Base-by-base conservation (phyloP, 2,797 vertebrate genomes). In the Lepidocolaptes lacrymiger region DNA sequence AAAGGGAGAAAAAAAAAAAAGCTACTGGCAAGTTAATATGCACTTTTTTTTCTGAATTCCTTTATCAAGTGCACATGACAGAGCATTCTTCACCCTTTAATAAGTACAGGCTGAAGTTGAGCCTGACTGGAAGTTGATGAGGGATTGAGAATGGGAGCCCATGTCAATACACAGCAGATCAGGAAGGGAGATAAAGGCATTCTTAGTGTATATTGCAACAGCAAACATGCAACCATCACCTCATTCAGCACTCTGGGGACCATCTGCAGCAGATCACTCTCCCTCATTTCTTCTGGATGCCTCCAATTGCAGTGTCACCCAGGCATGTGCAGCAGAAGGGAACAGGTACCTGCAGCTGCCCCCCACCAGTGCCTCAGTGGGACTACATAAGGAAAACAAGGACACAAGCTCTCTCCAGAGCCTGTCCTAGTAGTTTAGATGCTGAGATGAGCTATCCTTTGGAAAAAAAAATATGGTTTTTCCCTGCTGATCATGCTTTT, bases 61-160 rank as follows among this genome's bases (percentile, higher is more conserved):
- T 26, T 78, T 73, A 86, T 90, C 85, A 85, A 22, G 21, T 34
- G 26, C 24, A 2, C 24, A 41, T 11, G n/a, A 71, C 44, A 92
- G 73, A 72, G 36, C 26, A 75, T 85, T 95, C 94, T 56, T 79
- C 93, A 94, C 55, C 62, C 36, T 90, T 91, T 85, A 91, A 73
- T 91, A 95, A 92, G 39, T 1, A 39, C 0, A 48, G 39, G 41
- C 14, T 4, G 2, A 79, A 84, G 62, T 30, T 2, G 0, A 73
- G 76, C 34, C 63, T 8, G 6, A 56, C 59, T 73, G 6, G 0
- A 59, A 55, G 71, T 0, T 59, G 74, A 73, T 36, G 91, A 91
- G 0, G 6, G 88, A 88, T 32, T 68, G 51, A 85, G 32, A 23
- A 39, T 2, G 30, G 36, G 48, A 81, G 55, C 34, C 59, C 32